These are phyloP conservation scores for Geotrypetes seraphini DNA, from an alignment of 2,797 vertebrate species.

Conservation along the genomic window DNA sequence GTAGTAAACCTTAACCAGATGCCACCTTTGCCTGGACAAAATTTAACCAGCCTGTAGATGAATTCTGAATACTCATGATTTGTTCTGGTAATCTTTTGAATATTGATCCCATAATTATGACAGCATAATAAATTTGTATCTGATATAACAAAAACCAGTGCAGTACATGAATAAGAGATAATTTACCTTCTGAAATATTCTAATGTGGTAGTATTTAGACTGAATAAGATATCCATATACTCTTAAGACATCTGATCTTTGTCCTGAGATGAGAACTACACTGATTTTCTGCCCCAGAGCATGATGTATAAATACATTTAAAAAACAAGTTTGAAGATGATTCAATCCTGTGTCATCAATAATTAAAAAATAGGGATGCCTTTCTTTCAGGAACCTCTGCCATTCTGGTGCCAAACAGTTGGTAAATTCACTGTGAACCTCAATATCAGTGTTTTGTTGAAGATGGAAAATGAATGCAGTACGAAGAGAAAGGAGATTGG, in stretches of 20 bases:
- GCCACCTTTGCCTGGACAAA: too few relatives aligned
- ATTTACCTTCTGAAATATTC: neutral
- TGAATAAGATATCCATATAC: slow-evolving; percentile 13
- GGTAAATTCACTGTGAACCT: slow-evolving; percentile 19
- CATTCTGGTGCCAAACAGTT: slow-evolving; percentile 27
- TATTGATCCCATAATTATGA: too few relatives aligned
- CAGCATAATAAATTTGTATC: too few relatives aligned
- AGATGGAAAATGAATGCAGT: slow-evolving; percentile 39
- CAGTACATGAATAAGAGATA: too few relatives aligned
- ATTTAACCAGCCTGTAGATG: too few relatives aligned
- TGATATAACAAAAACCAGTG: too few relatives aligned
- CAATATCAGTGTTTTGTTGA: slow-evolving; percentile 19
- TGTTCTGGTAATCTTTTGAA: too few relatives aligned
- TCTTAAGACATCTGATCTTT: slow-evolving; percentile 17
- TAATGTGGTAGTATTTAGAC: neutral
- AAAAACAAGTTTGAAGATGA: slow-evolving; percentile 16
- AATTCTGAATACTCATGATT: too few relatives aligned
- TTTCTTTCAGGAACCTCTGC: slow-evolving; percentile 15
- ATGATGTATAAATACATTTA: slow-evolving; percentile 27
- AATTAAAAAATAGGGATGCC: slow-evolving; percentile 33
- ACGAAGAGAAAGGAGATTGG: slow-evolving; percentile 16
- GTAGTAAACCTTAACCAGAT: too few relatives aligned
- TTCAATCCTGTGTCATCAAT: slow-evolving; percentile 30
- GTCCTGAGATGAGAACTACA: slow-evolving; percentile 28
- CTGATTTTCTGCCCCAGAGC: slow-evolving; percentile 23